Evolutionary conservation across 1,140 invertebrate species (phyloP).

Genomic region (Elymnias hypermnestra): DNA sequence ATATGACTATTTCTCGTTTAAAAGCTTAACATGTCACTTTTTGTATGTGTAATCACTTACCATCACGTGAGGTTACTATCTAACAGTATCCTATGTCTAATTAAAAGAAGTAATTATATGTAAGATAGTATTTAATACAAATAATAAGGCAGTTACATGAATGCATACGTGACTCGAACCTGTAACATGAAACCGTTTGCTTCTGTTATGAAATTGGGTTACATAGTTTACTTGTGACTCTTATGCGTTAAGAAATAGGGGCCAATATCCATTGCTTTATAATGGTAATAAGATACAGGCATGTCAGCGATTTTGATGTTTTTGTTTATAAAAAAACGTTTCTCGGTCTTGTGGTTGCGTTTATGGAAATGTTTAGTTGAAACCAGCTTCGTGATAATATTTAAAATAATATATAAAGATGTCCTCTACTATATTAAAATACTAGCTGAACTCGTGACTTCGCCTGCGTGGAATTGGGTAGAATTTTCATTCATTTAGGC

Average conservation of each 20-base stretch:
- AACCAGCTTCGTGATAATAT: neutral
- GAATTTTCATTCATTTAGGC: too few relatives aligned
- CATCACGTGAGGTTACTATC: too few relatives aligned
- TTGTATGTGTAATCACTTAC: too few relatives aligned
- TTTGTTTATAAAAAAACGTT: conserved; percentile 26
- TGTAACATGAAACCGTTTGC: conserved; percentile 34
- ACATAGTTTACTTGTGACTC: conserved; percentile 17
- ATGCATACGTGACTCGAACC: conserved; percentile 38
- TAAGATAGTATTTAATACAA: conserved; percentile 31
- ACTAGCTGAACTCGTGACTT: too few relatives aligned
- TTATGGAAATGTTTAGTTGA: neutral
- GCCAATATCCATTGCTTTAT: conserved; percentile 26
- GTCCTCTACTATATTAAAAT: too few relatives aligned
- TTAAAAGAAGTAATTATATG: conserved; percentile 25
- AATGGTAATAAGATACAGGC: conserved; percentile 47
- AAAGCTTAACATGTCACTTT: too few relatives aligned
- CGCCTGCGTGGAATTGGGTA: too few relatives aligned
- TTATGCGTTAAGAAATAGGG: conserved; percentile 14
- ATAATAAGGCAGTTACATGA: conserved; percentile 31
- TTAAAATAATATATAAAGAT: neutral
- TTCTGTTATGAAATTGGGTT: conserved; percentile 42
- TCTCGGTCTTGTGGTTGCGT: conserved; percentile 5
- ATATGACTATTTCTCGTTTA: too few relatives aligned
- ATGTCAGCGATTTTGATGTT: conserved; percentile 43
- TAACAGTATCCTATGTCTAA: too few relatives aligned